phyloP scores from a whole-genome alignment of 1,140 invertebrate species.

The Drosophila arawakana region DNA sequence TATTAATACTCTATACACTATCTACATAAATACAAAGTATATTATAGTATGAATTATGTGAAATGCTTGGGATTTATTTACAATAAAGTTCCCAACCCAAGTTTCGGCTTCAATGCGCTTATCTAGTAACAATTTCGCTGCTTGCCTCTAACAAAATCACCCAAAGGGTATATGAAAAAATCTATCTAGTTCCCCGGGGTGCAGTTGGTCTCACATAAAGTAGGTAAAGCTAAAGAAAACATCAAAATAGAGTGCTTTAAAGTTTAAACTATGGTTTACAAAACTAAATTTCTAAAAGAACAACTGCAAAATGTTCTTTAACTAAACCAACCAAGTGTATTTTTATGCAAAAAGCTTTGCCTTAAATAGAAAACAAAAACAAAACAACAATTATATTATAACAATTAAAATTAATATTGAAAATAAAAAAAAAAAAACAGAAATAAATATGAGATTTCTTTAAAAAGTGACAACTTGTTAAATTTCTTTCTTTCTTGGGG shows the following conservation, averaged over 20 bases:
- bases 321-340: constrained; percentile 63
- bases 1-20: constrained; percentile 18
- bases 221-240: constrained; percentile 10
- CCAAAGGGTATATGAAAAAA: constrained; percentile 26
- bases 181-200: constrained; percentile 11
- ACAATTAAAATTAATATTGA: constrained; percentile 42
- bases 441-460: constrained; percentile 16
- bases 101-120: constrained; percentile 70
- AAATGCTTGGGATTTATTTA: constrained; percentile 55
- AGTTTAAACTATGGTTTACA: constrained; percentile 50
- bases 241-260: constrained; percentile 47
- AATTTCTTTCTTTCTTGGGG: constrained; percentile 1
- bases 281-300: constrained; percentile 53
- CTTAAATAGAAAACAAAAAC: constrained; percentile 55
- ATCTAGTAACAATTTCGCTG: constrained; percentile 66
- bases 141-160: constrained; percentile 45
- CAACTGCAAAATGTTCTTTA: constrained; percentile 49
- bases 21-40: constrained; percentile 19
- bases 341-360: constrained; percentile 84
- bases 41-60: constrained; percentile 24
- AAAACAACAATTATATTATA: constrained; percentile 41
- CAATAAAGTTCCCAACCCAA: constrained; percentile 29
- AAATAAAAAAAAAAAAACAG: constrained; percentile 35
- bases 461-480: background rate
- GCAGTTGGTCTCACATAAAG: constrained; percentile 31